Conservation (phyloP, 1,140 invertebrate species). For the Belonocnema kinseyi region DNA sequence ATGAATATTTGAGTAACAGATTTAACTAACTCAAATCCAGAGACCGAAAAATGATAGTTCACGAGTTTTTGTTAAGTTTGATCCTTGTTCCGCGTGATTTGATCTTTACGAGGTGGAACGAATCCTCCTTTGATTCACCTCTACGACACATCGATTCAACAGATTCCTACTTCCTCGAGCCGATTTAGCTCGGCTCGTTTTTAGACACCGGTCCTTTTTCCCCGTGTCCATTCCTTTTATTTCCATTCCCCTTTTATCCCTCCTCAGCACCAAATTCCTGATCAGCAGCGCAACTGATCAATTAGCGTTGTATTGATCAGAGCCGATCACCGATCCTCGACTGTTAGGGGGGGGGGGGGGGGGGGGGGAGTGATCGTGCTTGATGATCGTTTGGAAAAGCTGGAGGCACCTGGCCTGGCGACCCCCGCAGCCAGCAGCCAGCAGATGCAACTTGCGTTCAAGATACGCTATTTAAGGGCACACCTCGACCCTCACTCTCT, state of each 20-base stretch:
- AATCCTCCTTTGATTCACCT: not conserved
- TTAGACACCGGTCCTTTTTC: conserved; percentile 8
- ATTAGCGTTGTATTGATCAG: conserved; percentile 23
- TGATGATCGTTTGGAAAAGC: conserved; percentile 28
- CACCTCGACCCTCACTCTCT: not conserved
- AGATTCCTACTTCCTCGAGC: not conserved
- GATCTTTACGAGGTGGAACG: conserved; percentile 8
- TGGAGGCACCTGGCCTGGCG: conserved; percentile 16
- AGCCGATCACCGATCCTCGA: not conserved
- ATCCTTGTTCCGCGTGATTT: not conserved
- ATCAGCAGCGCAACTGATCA: conserved; percentile 28
- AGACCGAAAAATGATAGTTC: not conserved
- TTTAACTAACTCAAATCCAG: too few species aligned
- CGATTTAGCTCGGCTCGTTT: conserved; percentile 1
- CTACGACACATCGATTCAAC: too few species aligned
- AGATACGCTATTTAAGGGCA: not conserved
- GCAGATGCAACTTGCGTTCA: conserved; percentile 16
- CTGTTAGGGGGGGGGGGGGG: too few species aligned
- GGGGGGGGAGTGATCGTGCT: not conserved
- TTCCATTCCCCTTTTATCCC: not conserved
- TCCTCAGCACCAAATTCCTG: not conserved
- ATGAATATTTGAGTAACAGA: too few species aligned
- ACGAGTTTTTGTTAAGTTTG: not conserved
- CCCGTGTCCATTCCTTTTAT: not conserved
- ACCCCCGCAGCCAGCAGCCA: conserved; percentile 11